These are phyloP conservation scores for Zaprionus ornatus DNA, from an alignment of 1,140 invertebrate species.

Conservation along the genomic window DNA sequence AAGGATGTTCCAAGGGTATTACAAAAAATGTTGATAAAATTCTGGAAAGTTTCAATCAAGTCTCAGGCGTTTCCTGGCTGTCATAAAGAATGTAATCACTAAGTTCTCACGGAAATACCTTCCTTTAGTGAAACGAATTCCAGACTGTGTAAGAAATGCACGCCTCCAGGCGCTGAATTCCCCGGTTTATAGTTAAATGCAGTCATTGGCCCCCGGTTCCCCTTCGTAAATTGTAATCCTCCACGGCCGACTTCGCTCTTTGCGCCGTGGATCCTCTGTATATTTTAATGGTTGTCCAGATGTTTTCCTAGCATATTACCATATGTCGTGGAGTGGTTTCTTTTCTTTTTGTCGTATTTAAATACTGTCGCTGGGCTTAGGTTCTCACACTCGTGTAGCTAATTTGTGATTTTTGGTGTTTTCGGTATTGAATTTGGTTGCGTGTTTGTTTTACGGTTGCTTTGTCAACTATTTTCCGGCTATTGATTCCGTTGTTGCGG, in stretches of 20 bases:
- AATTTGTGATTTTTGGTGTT: conserved; percentile 79
- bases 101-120: conserved; percentile 67
- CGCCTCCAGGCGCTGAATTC: conserved; percentile 42
- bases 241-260: conserved; percentile 52
- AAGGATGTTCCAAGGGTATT: conserved; percentile 39
- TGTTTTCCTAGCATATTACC: conserved; percentile 55
- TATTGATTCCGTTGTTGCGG: conserved; percentile 58
- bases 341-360: conserved; percentile 59
- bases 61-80: conserved; percentile 48
- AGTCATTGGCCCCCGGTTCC: conserved; percentile 16
- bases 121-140: conserved; percentile 64
- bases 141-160: conserved; percentile 48
- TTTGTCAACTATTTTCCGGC: conserved; percentile 75
- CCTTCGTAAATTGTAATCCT: conserved; percentile 68
- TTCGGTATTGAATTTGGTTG: conserved; percentile 62
- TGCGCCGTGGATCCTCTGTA: conserved; percentile 50
- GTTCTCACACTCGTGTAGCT: conserved; percentile 77
- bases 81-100: conserved; percentile 10
- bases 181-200: conserved; percentile 56
- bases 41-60: conserved; percentile 32
- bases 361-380: conserved; percentile 42
- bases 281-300: conserved; percentile 67
- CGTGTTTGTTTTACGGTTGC: conserved; percentile 69
- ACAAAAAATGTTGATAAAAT: conserved; percentile 1
- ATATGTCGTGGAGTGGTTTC: conserved; percentile 58